Conservation (phyloP, 2,888 invertebrate species). For the Megalurothrips usitatus region DNA sequence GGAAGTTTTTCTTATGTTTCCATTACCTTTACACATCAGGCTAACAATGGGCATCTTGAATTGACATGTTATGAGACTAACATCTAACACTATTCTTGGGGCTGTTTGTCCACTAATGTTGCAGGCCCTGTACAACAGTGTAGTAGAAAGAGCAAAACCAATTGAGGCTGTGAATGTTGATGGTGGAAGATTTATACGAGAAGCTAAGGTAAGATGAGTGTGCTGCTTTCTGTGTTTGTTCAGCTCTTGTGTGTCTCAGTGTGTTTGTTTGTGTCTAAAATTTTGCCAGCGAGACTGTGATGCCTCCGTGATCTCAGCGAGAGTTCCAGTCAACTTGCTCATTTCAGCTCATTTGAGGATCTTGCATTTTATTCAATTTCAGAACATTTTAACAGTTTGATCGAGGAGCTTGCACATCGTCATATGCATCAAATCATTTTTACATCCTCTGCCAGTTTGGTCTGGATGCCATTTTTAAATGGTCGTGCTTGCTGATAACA, state of each 20-base stretch:
- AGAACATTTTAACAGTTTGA: background rate
- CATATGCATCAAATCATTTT: background rate
- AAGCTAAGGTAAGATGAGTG: conserved; percentile 82
- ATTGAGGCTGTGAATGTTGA: conserved; percentile 94
- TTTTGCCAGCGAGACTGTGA: conserved; percentile 37
- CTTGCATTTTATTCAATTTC: background rate
- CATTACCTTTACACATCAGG: conserved; percentile 29
- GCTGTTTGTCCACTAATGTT: conserved; percentile 40
- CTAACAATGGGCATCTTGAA: conserved; percentile 30
- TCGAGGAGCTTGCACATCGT: background rate
- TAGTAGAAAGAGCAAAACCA: conserved; percentile 87
- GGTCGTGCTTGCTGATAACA: background rate
- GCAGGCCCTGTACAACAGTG: conserved; percentile 87
- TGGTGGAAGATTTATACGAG: conserved; percentile 91
- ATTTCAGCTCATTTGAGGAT: background rate
- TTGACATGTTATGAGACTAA: conserved; percentile 38
- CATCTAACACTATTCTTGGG: conserved; percentile 42
- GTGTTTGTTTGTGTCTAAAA: conserved; percentile 37
- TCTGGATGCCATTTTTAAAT: background rate
- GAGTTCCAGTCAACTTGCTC: conserved; percentile 14
- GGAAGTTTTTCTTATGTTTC: background rate
- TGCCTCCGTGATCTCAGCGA: background rate
- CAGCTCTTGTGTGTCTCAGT: conserved; percentile 36
- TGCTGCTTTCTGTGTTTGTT: conserved; percentile 33
- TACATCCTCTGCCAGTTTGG: background rate